These are phyloP conservation scores for Euborellia annulipes DNA, from an alignment of 1,140 invertebrate genomes.

Conservation along the genomic window DNA sequence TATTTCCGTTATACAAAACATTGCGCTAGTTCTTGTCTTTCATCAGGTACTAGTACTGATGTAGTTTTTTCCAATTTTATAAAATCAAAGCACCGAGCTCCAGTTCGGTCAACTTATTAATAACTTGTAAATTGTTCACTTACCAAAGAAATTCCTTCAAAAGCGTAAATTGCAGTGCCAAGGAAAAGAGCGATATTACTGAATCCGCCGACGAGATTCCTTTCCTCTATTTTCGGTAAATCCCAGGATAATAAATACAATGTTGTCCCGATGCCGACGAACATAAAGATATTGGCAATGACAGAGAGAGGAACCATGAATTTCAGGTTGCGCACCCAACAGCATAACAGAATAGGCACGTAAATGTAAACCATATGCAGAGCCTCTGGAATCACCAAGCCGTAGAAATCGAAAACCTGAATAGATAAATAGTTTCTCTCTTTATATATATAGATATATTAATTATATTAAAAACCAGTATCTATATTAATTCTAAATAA, in stretches of 20 bases:
- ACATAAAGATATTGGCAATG: constrained; percentile 53
- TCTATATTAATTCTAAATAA: no score
- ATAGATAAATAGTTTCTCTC: no score
- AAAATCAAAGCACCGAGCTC: no score
- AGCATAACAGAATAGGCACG: constrained; percentile 51
- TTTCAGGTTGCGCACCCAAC: constrained; percentile 59
- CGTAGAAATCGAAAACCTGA: constrained; percentile 46
- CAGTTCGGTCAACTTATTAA: no score
- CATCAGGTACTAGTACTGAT: no score
- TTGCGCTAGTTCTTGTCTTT: no score
- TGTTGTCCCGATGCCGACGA: constrained; percentile 29
- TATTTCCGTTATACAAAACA: no score
- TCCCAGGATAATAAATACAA: constrained; percentile 19
- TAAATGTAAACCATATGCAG: constrained; percentile 53
- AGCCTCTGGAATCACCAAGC: constrained; percentile 38
- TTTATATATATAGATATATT: no score
- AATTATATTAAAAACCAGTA: no score
- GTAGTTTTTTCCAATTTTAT: no score
- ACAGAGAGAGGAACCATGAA: constrained; percentile 54
- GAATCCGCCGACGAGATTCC: constrained; percentile 35
- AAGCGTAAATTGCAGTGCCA: constrained; percentile 61
- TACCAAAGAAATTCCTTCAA: constrained; percentile 65
- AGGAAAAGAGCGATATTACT: constrained; percentile 51
- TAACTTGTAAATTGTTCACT: no score
- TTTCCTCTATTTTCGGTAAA: not conserved